Base-by-base conservation (phyloP, 2,888 invertebrate species). In the Eucriotettix oculatus region DNA sequence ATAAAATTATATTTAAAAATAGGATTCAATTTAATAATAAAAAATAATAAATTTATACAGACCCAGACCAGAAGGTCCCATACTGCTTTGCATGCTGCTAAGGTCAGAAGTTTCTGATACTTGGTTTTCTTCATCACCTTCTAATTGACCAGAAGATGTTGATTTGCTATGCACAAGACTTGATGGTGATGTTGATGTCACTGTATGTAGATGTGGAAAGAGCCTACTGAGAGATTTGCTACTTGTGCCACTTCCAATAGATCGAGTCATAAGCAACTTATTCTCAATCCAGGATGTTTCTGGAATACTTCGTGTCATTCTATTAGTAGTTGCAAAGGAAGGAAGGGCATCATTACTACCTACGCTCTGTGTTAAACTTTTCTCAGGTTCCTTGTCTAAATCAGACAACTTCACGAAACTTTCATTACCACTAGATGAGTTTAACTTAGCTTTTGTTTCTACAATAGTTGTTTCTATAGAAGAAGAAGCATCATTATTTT, bases 361-460 rank as follows among this genome's bases (percentile, higher is more conserved):
- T 42, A n/a, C 43, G n/a, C 52, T 58, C 54, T 29, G 29, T 58
- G 54, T 61, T 42, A 52, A 60, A 56, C 59, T 63, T 42, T 55
- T 66, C 17, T 57, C 58, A 52, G 65, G 66, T 60, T 62, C 65
- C 67, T 85, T 86, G 69, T 90, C 88, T 71, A 90, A 77, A 70
- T 90, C 90, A 1, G 90, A 90, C 10, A 90, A 74, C 68, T 84
- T 84, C 0, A 90, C 90, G 69, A 87, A 86, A 59, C 48, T 48
- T 5, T 12, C 48, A 48, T n/a, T 48, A 48, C 48, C 48, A 29
- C 29, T 29, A 7, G 29, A 29, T 29, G 29, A 29, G 29, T 7
- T 29, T 29, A 29, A 7, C 29, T 29, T 29, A 29, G 7, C 29
- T 5, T 29, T 29, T 29, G 29, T 2, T 29, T 29, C 29, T 29